A percentile compares a stretch with the other conserved stretches of the same genome.
Conservation (phyloP, 1,140 invertebrate genomes). For the Leucophenga varia region DNA sequence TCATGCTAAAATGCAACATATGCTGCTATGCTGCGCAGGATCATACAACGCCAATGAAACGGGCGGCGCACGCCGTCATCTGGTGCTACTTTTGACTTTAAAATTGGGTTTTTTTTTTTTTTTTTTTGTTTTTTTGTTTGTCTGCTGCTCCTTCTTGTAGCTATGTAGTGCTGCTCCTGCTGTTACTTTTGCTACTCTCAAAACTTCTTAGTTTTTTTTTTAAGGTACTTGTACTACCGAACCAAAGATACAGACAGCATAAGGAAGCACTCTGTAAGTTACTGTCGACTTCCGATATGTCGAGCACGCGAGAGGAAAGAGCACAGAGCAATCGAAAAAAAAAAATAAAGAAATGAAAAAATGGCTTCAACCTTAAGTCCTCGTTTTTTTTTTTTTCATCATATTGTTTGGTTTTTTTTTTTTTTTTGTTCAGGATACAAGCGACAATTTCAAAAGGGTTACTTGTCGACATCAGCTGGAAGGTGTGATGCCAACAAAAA, state of each 20-base stretch:
- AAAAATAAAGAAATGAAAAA: conserved; percentile 10
- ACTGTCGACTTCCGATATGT: conserved; percentile 49
- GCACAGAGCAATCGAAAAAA: conserved; percentile 2
- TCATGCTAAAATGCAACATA: conserved; percentile 36
- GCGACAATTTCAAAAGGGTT: conserved; percentile 32
- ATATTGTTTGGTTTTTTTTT: too few species aligned
- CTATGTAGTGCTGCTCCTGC: conserved; percentile 15
- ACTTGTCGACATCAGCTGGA: conserved; percentile 6
- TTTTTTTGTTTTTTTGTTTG: too few species aligned
- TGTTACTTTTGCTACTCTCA: conserved; percentile 27
- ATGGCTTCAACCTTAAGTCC: conserved; percentile 19
- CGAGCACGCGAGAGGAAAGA: conserved; percentile 38
- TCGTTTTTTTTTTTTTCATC: too few species aligned
- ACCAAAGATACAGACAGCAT: too few species aligned
- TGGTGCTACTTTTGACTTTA: conserved; percentile 53
- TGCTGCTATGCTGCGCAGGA: conserved; percentile 42
- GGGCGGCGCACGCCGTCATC: conserved; percentile 52
- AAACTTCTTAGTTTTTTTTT: conserved; percentile 21
- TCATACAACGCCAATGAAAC: conserved; percentile 37
- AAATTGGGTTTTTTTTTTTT: conserved; percentile 46
- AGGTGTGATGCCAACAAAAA: conserved; percentile 40
- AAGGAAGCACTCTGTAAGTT: conserved; percentile 42
- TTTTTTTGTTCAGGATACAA: conserved; percentile 23
- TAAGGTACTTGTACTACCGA: conserved; percentile 7
- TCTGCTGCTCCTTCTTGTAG: too few species aligned